Conservation (phyloP, 2,888 invertebrate species). For the Nebria brevicollis region DNA sequence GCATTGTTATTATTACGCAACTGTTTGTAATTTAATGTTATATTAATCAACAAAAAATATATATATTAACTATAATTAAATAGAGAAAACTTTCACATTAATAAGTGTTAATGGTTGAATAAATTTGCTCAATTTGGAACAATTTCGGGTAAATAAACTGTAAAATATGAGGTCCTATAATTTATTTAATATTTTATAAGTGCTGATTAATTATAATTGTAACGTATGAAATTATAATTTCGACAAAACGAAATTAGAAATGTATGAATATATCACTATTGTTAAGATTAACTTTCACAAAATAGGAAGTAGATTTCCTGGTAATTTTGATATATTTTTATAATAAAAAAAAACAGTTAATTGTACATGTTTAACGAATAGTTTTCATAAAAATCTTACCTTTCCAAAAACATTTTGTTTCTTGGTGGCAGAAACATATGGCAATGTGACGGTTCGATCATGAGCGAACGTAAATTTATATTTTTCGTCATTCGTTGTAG, state of each 20-base stretch:
- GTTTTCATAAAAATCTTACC: slow-evolving; percentile 48
- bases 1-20: not conserved
- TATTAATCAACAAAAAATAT: not conserved
- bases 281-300: slow-evolving; percentile 24
- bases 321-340: not conserved
- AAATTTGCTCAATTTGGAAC: not conserved
- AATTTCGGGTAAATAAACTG: no score
- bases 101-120: not conserved
- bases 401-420: slow-evolving; percentile 49
- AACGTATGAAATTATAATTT: not conserved
- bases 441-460: slow-evolving; percentile 61
- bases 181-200: not conserved
- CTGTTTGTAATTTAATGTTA: not conserved
- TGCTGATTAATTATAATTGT: not conserved
- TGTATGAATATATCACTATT: slow-evolving; percentile 9
- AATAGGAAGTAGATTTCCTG: not conserved
- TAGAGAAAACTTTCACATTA: not conserved
- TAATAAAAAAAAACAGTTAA: not conserved
- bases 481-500: slow-evolving; percentile 58
- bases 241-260: not conserved
- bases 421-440: slow-evolving; percentile 56
- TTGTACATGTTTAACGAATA: not conserved
- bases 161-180: not conserved
- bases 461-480: slow-evolving; percentile 59
- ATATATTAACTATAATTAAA: not conserved